Evolutionary conservation across 2,888 invertebrate genomes (phyloP).

Genomic region (Platycheirus albimanus): DNA sequence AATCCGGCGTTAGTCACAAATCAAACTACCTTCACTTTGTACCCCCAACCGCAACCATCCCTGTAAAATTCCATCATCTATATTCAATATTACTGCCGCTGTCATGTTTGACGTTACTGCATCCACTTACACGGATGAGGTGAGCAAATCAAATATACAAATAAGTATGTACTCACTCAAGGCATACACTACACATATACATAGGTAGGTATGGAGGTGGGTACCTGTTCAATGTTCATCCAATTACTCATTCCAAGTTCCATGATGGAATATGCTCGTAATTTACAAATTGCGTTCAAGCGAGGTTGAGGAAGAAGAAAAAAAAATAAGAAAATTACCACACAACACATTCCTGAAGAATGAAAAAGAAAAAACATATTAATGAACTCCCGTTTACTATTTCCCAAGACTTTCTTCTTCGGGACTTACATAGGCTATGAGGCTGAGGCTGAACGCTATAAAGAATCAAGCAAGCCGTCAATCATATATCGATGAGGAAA

Average conservation of each 20-base stretch:
- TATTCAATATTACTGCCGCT: too few relatives aligned
- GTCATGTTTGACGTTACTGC: not conserved
- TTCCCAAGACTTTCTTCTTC: conserved; percentile 21
- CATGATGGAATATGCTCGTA: conserved; percentile 32
- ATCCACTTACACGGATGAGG: conserved; percentile 16
- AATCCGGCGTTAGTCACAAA: conserved; percentile 49
- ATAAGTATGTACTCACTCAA: not conserved
- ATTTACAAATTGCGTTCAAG: conserved; percentile 22
- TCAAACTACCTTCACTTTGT: conserved; percentile 28
- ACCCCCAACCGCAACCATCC: not conserved
- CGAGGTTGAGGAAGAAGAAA: not conserved
- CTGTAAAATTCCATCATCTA: not conserved
- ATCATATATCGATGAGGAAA: conserved; percentile 32
- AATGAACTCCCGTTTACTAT: conserved; percentile 4
- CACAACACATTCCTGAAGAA: conserved; percentile 16
- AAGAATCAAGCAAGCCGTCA: not conserved
- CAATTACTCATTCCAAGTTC: conserved; percentile 63
- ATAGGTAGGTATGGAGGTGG: too few relatives aligned
- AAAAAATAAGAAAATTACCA: conserved; percentile 6
- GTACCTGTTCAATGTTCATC: too few relatives aligned
- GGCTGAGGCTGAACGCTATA: not conserved
- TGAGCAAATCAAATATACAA: conserved; percentile 37
- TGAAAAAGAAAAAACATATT: not conserved
- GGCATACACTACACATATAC: not conserved
- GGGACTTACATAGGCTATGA: not conserved